Base-by-base conservation (phyloP, 92 coral and sea anemone species). In the Phenganax stokvisi region DNA sequence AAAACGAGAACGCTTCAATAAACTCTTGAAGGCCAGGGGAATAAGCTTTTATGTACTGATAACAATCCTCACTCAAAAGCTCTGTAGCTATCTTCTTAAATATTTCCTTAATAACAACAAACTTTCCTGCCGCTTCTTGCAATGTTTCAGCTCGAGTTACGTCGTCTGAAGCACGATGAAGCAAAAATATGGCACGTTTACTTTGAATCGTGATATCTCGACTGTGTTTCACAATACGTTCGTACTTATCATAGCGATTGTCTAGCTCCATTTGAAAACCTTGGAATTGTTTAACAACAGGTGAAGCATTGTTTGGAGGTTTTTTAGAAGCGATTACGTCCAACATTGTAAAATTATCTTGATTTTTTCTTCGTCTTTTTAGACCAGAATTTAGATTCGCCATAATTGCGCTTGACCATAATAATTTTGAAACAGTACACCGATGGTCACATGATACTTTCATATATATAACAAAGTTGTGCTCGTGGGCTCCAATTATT, bases 21-120 rank as follows among this genome's bases (percentile, higher is more conserved):
- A 86, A 96, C 56, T 96, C 99, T 85, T 96, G 99, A 9, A 96
- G 16, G 12, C 99, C 99, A 8, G 97, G 96, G 11, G 99, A 92
- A 79, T 87, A 92, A 11, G 99, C 97, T 9, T 92, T 82, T 15
- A 74, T 31, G 56, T 92, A 96, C 80, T 82, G 83, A 68, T 71
- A 90, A n/a, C 96, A 84, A 47, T 96, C 99, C 74, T 96, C 99
- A 47, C 79, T 74, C 9, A 67, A 86, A 75, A 96, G 81, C 87
- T 96, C 99, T 72, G 17, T 51, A 10, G 99, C 97, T 51, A 96
- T 90, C 7, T 51, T 85, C 84, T 90, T 90, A 73, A 96, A 72
- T 83, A 87, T 37, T 61, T 85, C 84, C 84, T 92, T 90, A 31
- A 89, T 89, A 70, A 75, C 90, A 29, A 75, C 25, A 67, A 96